Conservation (phyloP, 1,140 invertebrate species). For the Halyomorpha halys region DNA sequence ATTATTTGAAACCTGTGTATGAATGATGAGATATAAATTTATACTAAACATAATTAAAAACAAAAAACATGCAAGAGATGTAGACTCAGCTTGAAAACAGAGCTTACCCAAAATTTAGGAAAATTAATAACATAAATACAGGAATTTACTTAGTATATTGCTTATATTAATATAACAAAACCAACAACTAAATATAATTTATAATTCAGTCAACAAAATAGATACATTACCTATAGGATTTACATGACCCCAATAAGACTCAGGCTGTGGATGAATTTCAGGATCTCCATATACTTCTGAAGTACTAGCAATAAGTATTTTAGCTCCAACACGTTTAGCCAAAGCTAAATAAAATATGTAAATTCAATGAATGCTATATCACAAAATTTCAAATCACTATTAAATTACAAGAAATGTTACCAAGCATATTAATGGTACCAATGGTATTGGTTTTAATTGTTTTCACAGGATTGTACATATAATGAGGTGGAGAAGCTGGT, state of each 20-base stretch:
- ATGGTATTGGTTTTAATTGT: conserved; percentile 99
- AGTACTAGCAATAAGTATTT: conserved; percentile 91
- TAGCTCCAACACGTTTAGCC: conserved; percentile 86
- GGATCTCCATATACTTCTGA: conserved; percentile 98
- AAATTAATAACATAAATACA: too few species aligned
- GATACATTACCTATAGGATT: conserved; percentile 84
- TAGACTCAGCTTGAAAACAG: too few species aligned
- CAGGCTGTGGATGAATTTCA: conserved; percentile 88
- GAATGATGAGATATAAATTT: too few species aligned
- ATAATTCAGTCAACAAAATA: neutral
- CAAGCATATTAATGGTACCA: conserved; percentile 98
- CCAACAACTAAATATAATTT: neutral
- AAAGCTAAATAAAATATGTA: conserved; percentile 48
- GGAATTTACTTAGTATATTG: too few species aligned
- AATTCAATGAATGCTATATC: neutral
- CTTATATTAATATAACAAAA: too few species aligned
- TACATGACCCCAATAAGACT: conserved; percentile 97
- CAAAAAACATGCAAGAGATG: too few species aligned
- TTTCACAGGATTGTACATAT: conserved; percentile 99
- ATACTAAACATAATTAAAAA: too few species aligned
- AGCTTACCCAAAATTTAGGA: too few species aligned
- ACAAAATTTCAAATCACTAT: neutral
- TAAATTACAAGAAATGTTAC: conserved; percentile 40
- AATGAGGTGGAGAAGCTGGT: conserved; percentile 96
- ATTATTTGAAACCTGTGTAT: too few species aligned